Evolutionary conservation across 1,140 invertebrate species (phyloP).

Genomic region (Tetraneura akinire): DNA sequence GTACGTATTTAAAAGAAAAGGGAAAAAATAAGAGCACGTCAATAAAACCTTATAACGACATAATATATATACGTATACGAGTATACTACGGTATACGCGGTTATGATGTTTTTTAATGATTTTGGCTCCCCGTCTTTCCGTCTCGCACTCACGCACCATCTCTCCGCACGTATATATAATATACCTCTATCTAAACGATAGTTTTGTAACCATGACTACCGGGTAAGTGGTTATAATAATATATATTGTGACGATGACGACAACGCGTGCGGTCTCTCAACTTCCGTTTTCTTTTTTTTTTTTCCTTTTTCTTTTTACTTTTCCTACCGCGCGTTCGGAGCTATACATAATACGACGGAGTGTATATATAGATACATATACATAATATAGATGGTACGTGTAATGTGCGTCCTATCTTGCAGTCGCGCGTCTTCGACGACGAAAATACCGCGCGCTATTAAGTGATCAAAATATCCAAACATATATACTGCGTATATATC

Average conservation of each 20-base stretch:
- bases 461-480: neutral
- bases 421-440: neutral
- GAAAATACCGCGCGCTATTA: too few relatives aligned
- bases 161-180: neutral
- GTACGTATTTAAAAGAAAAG: neutral
- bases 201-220: conserved; percentile 48
- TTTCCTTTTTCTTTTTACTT: too few relatives aligned
- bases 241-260: neutral
- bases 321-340: neutral
- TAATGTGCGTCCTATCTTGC: neutral
- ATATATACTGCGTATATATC: too few relatives aligned
- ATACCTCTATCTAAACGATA: conserved; percentile 26
- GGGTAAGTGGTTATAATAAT: conserved; percentile 32
- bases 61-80: too few relatives aligned
- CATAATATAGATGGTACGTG: too few relatives aligned
- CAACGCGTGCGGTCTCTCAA: conserved; percentile 30
- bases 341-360: too few relatives aligned
- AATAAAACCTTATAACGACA: neutral
- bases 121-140: neutral
- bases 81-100: too few relatives aligned
- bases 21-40: neutral
- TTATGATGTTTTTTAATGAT: conserved; percentile 23
- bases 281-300: neutral
- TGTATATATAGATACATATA: neutral
- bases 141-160: neutral